Evolutionary conservation across 2,888 invertebrate species (phyloP), one percentile per base, ranked within the genome.

Genomic region (Drosophila kanekoi): DNA sequence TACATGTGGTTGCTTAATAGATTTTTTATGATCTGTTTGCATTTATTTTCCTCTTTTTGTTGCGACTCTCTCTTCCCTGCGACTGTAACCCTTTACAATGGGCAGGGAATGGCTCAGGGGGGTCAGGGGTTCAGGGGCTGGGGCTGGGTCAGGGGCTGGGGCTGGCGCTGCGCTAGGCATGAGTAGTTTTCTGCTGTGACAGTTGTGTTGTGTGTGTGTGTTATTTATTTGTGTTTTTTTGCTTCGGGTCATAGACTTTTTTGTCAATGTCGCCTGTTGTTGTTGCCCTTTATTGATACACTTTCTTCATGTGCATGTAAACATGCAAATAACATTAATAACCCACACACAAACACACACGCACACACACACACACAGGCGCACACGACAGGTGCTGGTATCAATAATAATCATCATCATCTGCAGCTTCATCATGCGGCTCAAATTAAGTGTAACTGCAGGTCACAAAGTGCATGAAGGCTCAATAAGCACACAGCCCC

Each of bases 1-100:
- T 83, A 72, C 80, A 81, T 85, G 85, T 89, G 85, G 89, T 87
- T 84, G 80, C 85, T 67, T 86, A 86, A 89, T 86, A 86, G 85
- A 86, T 86, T 87, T 86, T 86, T 89, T 89, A 86, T 86, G 87
- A 86, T 86, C 89, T 84, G 77, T 88, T 88, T 80, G 76, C 77
- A 79, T 79, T 77, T 75, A 62, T 79, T 47, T 72, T 53, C n/a
- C n/a, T 43, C 37, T 57, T 45, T 62, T 44, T 28, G 51, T 45
- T 28, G 28, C 28, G 28, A 8, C 28, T 28, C 8, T 48, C 56
- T 65, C 52, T 68, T 20, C 59, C 61, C 52, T 58, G 58, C 33
- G 48, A n/a, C 14, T 51, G 37, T 43, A 54, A 44, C 54, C 65
- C 64, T 51, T 82, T 77, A 61, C 64, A 67, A 71, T 45, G 47